These are phyloP conservation scores for Chunga burmeisteri DNA, from an alignment of 2,113 vertebrate species.

Conservation along the genomic window DNA sequence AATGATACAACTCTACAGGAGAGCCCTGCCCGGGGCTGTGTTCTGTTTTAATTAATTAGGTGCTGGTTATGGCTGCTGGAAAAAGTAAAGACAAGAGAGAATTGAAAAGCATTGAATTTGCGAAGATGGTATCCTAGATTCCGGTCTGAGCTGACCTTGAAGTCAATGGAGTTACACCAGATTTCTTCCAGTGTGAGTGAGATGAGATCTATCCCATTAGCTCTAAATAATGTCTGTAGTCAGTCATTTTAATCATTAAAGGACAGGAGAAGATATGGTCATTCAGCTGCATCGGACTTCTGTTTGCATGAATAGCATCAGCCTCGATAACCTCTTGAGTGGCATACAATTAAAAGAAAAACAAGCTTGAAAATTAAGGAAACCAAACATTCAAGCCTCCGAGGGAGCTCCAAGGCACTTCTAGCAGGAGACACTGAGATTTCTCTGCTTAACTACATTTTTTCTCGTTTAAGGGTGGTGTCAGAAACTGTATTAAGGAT, in stretches of 20 bases:
- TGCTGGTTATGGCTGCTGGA: neutral
- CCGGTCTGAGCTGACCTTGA: neutral
- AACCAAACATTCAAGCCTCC: neutral
- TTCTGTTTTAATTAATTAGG: neutral
- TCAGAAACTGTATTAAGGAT: neutral
- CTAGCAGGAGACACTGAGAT: neutral
- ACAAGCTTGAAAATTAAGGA: neutral
- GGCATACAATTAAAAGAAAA: neutral
- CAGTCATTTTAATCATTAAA: neutral
- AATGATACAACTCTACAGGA: neutral
- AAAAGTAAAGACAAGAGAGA: neutral
- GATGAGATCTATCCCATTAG: neutral
- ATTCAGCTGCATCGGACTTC: neutral
- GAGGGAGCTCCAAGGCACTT: neutral
- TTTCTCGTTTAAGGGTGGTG: neutral
- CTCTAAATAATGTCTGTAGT: neutral
- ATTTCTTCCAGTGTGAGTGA: neutral
- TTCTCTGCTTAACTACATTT: neutral
- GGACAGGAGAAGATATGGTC: neutral
- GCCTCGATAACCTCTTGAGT: neutral
- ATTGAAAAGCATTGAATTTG: neutral
- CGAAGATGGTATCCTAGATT: neutral
- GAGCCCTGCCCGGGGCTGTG: neutral
- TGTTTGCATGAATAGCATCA: neutral
- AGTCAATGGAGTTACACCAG: neutral